Percentiles rank a stretch among this genome's conserved stretches.
Conservation (phyloP, 2,113 vertebrate species). For the Carassius carassius region DNA sequence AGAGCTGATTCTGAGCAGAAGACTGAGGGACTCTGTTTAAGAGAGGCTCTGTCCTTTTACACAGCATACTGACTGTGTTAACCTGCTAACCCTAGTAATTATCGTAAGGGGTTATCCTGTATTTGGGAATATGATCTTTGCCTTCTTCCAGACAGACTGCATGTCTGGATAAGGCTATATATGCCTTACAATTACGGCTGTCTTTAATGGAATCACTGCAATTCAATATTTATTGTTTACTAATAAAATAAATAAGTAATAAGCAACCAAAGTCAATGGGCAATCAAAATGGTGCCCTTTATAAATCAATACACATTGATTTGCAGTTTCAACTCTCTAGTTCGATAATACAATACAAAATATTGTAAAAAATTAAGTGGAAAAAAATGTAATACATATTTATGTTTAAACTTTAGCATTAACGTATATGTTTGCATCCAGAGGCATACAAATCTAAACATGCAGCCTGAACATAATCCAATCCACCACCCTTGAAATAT, state of each 20-base stretch:
- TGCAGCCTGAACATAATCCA: neutral
- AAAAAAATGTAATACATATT: neutral
- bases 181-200: neutral
- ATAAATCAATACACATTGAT: constrained; percentile 35
- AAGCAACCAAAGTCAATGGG: neutral
- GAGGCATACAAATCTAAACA: neutral
- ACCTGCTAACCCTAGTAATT: constrained; percentile 52
- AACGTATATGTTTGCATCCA: neutral
- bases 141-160: constrained; percentile 36
- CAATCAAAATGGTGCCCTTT: neutral
- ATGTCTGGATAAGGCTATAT: constrained; percentile 26
- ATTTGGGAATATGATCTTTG: constrained; percentile 45
- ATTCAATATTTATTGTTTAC: constrained; percentile 4
- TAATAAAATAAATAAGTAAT: constrained; percentile 13
- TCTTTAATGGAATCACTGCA: neutral
- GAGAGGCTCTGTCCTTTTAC: neutral
- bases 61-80: constrained; percentile 51
- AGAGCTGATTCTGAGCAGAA: constrained; percentile 2
- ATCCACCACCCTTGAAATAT: constrained; percentile 31
- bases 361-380: no score
- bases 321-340: neutral
- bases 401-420: neutral
- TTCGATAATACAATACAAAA: neutral
- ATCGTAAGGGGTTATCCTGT: constrained; percentile 39
- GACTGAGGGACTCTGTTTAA: constrained; percentile 31